Evolutionary conservation across 2,797 vertebrate genomes (phyloP), one percentile per base, ranked within the genome.

Genomic region (Delichon dasypus): DNA sequence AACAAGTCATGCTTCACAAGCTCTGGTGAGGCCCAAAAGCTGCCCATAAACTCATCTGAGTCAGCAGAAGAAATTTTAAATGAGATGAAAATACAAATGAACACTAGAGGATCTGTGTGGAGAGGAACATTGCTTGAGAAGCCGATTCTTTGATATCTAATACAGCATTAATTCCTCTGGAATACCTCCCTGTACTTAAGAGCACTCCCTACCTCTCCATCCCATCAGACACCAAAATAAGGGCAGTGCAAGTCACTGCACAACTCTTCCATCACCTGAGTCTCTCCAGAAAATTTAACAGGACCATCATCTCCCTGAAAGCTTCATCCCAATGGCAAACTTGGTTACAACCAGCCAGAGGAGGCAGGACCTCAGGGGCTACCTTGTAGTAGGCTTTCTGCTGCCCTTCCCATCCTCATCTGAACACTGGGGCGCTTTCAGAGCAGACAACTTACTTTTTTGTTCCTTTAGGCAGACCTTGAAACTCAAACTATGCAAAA

Each of bases 1-100:
- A 73, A 64, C 32, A n/a, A 62, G 36, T 1, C 40, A n/a, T 0
- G 13, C 29, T 72, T 36, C 48, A 45, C 0, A 0, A 42, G n/a
- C 47, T 55, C 25, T 44, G 58, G 27, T 7, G 58, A 74, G 38
- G 30, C 29, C 45, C 48, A 50, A 16, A 55, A 78, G 42, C 54
- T 45, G 76, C 51, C 44, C 32, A 67, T 3, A 10, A 82, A 74
- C 25, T 53, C 45, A 30, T 11, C 18, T 71, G 38, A 3, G 1
- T 4, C 40, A 32, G 50, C 54, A 80, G 50, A 88, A 78, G 42
- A 75, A 78, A 77, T 42, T 53, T 1, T 71, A 53, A 74, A 23
- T 7, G 19, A 67, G 34, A 57, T 32, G 15, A 77, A 91, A 77
- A 67, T 3, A 7, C 20, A 53, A 89, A 53, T 36, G 54, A 89